These are phyloP conservation scores for Megalops atlanticus DNA, from an alignment of 2,113 vertebrate genomes.

Conservation along the genomic window DNA sequence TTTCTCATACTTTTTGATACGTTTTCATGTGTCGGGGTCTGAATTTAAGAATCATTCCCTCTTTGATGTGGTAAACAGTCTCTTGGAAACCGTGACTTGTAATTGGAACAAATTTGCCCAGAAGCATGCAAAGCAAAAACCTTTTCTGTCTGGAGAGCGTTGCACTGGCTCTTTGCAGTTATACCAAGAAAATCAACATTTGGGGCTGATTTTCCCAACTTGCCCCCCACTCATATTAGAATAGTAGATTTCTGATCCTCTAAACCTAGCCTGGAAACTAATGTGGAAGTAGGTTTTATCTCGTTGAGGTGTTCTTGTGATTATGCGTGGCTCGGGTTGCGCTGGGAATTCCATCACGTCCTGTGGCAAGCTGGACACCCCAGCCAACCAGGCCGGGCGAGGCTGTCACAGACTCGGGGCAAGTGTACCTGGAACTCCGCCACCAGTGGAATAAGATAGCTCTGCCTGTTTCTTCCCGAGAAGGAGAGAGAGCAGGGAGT, in stretches of 20 bases:
- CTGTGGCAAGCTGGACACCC: constrained; percentile 14
- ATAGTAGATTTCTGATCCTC: neutral
- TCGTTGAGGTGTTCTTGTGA: neutral
- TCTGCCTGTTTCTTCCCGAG: neutral
- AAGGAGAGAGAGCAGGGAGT: neutral
- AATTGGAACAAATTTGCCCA: constrained; percentile 46
- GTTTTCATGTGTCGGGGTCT: constrained; percentile 59
- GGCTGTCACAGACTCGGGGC: neutral
- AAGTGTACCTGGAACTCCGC: neutral
- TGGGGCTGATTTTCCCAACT: neutral
- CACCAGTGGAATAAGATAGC: constrained; percentile 19
- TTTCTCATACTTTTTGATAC: constrained; percentile 53
- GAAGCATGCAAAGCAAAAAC: constrained; percentile 18
- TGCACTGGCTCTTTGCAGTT: neutral
- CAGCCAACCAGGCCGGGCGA: neutral
- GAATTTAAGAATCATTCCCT: constrained; percentile 50
- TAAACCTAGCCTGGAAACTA: neutral
- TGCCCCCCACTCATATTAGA: neutral
- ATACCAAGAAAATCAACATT: neutral
- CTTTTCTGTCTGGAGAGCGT: neutral
- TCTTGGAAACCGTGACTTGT: constrained; percentile 36
- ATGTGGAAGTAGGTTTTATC: neutral
- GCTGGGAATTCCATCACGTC: neutral
- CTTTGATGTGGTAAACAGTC: constrained; percentile 58
- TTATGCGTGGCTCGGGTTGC: neutral